Base-by-base conservation (phyloP, 2,888 invertebrate genomes). In the Parascotia fuliginaria region DNA sequence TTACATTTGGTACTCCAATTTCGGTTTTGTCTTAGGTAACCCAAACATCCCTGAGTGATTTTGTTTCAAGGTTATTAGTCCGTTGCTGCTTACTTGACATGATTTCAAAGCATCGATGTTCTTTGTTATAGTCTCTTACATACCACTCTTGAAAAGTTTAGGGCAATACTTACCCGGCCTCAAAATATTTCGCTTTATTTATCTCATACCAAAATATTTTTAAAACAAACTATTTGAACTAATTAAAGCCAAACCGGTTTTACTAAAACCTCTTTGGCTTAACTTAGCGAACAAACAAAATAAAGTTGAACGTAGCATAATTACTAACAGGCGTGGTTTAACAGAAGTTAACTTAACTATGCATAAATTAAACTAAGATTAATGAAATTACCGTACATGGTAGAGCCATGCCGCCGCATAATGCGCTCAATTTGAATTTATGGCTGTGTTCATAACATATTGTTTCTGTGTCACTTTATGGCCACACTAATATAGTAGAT, bases 351-450 rank as follows among this genome's bases (percentile, higher is more conserved):
- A 59, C 56, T 69, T 69, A 70, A 69, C 72, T 63, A 71, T 70
- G 76, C 75, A 77, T 79, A 79, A 75, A 75, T 80, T 77, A 71
- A 63, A 60, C 60, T 70, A 66, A 73, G 78, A 74, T 77, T 75
- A 76, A 75, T 76, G 76, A 76, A 75, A 75, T 78, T 70, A 76
- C 75, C 61, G 71, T 60, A 55, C 57, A 62, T 59, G 62, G 58
- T 43, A 29, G 22, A 51, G 55, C 53, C 75, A 65, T 77, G 78
- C 54, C 60, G 50, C 46, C 57, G 78, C 78, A 79, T 79, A 79
- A 79, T 79, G 56, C 43, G 61, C 63, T 59, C 67, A 67, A 75
- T 77, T 70, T 68, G 65, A 75, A 79, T 79, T 78, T 78, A 77
- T 72, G 49, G 60, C 52, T 51, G 37, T 19, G 32, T 31, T 19